Percentiles rank a stretch among this genome's conserved stretches.
These are phyloP conservation scores for Macrosteles quadrilineatus DNA, from an alignment of 1,140 invertebrate genomes.

Conservation along the genomic window DNA sequence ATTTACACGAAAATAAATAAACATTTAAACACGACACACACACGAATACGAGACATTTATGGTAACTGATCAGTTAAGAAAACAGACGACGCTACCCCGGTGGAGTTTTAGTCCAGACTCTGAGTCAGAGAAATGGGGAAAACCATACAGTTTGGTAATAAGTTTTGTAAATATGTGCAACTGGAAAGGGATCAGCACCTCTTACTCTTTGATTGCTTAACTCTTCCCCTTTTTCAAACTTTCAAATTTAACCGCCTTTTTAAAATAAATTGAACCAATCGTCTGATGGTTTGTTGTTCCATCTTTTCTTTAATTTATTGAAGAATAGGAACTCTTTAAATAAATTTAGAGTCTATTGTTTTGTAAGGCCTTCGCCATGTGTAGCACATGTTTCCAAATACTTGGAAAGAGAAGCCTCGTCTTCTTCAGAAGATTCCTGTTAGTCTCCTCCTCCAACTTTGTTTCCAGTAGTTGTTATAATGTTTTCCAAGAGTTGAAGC, in stretches of 20 bases:
- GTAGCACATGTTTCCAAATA: background rate
- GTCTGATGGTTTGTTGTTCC: background rate
- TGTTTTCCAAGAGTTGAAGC: background rate
- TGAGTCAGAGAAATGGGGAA: no score
- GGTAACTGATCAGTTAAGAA: no score
- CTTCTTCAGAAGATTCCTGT: background rate
- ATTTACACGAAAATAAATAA: no score
- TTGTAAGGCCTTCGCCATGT: background rate
- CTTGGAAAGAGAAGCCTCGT: background rate
- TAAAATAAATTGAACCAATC: slow-evolving; percentile 17
- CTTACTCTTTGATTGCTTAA: slow-evolving; percentile 2
- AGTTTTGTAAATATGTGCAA: no score
- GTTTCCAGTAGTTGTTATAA: background rate
- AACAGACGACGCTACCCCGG: no score
- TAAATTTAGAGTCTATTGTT: slow-evolving; percentile 17
- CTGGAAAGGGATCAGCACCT: no score
- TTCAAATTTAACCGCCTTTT: background rate
- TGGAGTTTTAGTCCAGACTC: no score
- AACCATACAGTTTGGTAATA: no score
- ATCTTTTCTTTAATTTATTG: slow-evolving; percentile 14
- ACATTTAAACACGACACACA: no score
- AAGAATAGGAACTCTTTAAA: background rate
- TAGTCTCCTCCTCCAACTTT: background rate
- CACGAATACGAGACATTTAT: no score
- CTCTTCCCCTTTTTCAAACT: background rate